A percentile compares a stretch with the other conserved stretches of the same genome.
phyloP scores from a whole-genome alignment of 2,888 invertebrate genomes.

The Andrena minutula region DNA sequence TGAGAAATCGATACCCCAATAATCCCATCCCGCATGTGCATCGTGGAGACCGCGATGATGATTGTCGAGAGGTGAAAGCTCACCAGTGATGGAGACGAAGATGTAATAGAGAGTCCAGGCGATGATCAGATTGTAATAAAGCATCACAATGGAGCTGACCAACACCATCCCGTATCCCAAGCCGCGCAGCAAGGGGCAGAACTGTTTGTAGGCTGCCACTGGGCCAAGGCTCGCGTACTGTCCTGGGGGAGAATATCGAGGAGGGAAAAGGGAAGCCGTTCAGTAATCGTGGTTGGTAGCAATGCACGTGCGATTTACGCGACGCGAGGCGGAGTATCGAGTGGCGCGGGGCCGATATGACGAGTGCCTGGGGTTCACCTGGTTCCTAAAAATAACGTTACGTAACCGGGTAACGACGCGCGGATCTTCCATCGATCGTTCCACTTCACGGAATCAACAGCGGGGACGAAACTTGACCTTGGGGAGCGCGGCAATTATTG shows the following conservation, averaged over 20 bases:
- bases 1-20: not conserved
- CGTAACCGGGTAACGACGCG: constrained; percentile 47
- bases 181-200: constrained; percentile 92
- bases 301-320: constrained; percentile 39
- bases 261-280: constrained; percentile 30
- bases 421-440: constrained; percentile 55
- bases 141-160: constrained; percentile 91
- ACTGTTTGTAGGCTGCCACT: constrained; percentile 92
- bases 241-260: constrained; percentile 80
- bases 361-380: constrained; percentile 15
- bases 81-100: constrained; percentile 89
- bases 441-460: constrained; percentile 39
- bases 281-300: constrained; percentile 40
- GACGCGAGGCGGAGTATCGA: not conserved
- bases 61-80: constrained; percentile 66
- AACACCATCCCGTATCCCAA: constrained; percentile 92
- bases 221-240: constrained; percentile 93
- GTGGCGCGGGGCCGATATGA: constrained; percentile 34
- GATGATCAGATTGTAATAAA: constrained; percentile 91
- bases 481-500: constrained; percentile 2
- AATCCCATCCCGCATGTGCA: not conserved
- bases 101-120: constrained; percentile 93
- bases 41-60: too few species aligned
- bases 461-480: constrained; percentile 34
- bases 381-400: constrained; percentile 54